Evolutionary conservation across 2,113 vertebrate genomes (phyloP), one percentile per base, ranked within the genome.

Genomic region (Parus major): DNA sequence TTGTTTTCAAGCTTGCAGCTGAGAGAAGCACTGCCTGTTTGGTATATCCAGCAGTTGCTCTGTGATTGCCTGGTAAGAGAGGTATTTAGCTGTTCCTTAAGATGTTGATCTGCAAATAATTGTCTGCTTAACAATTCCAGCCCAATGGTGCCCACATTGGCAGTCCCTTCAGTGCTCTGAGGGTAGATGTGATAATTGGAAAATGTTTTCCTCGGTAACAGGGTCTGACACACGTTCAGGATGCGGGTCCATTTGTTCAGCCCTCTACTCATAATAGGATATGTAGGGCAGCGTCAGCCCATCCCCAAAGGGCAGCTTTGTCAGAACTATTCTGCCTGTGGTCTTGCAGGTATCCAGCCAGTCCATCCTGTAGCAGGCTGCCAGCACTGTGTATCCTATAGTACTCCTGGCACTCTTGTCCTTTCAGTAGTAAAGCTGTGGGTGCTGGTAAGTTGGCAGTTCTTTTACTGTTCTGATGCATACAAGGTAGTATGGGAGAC

Each of bases 401-500:
- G 65, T 5, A 24, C 27, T 56, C 5, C 5, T 53, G 53, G 59
- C 53, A 49, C 66, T 92, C 86, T 79, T n/a, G 36, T 96, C 82
- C 95, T 90, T 89, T 50, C 39, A 29, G 91, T 70, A 16, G 13
- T 93, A 52, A 60, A 2, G 10, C 84, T 11, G 35, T 50, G 91
- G 79, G 83, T 87, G 76, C 93, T 77, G 85, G 52, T 90, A 81
- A 78, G 28, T 42, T 93, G 95, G 79, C 41, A 86, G 13, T 81
- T 96, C 64, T 96, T 90, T 41, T 72, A n/a, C 39, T 84, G 18
- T 68, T 94, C 60, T 68, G 95, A 94, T 83, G 91, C 82, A 33
- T 76, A 22, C 18, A 28, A 60, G 29, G 63, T 75, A 75, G 83
- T 68, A 59, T 35, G 33, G 77, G 70, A 93, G 42, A 56, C 19